Conservation (phyloP, 92 coral and sea anemone genomes). For the Virgularia gustaviana region DNA sequence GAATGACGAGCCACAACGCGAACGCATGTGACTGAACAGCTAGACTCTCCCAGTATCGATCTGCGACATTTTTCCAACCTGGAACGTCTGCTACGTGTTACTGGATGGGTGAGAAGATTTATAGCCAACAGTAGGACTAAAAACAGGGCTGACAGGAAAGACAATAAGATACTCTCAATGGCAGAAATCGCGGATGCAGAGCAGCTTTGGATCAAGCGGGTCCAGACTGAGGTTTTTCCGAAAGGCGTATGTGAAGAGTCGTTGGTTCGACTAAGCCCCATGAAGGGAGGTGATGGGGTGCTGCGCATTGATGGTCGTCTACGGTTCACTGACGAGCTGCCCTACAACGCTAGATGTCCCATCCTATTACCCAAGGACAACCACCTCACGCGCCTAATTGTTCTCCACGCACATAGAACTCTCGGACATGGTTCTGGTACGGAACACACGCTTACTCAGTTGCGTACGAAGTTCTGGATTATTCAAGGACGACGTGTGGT, state of each 20-base stretch:
- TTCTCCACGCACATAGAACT: constrained; percentile 26
- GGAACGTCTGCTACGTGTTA: constrained; percentile 21
- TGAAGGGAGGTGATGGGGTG: constrained; percentile 28
- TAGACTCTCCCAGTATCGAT: background rate
- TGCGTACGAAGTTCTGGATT: constrained; percentile 46
- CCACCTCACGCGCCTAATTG: constrained; percentile 21
- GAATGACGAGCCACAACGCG: background rate
- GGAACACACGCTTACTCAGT: constrained; percentile 34
- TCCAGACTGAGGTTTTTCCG: constrained; percentile 31
- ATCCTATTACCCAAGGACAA: constrained; percentile 32
- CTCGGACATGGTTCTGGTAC: constrained; percentile 44
- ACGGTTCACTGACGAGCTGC: constrained; percentile 38
- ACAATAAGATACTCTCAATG: background rate
- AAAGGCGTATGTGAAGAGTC: constrained; percentile 21
- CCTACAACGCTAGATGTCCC: constrained; percentile 40
- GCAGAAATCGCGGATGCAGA: constrained; percentile 25
- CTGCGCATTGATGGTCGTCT: constrained; percentile 38
- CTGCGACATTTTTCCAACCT: constrained; percentile 32
- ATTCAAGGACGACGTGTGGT: constrained; percentile 32
- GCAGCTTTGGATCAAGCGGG: constrained; percentile 26
- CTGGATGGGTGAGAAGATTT: constrained; percentile 37
- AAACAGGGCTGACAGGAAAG: background rate
- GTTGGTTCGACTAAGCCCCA: constrained; percentile 22
- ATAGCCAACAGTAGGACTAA: constrained; percentile 28
- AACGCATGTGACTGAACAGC: background rate